Evolutionary conservation across 2,888 invertebrate species (phyloP).

Genomic region (Molorchus minor): DNA sequence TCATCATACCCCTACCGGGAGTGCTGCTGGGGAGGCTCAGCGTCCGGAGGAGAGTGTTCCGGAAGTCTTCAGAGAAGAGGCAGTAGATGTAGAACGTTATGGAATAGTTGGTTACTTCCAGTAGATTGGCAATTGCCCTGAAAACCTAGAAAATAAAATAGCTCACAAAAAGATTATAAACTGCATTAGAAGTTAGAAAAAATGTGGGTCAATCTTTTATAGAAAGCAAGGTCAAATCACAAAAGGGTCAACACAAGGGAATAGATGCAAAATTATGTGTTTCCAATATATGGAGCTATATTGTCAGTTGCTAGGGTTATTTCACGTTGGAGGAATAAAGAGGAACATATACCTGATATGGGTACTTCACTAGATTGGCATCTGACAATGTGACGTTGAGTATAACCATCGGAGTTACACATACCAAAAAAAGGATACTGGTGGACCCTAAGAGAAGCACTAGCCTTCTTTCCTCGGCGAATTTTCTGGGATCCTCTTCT

Average conservation of each 20-base stretch:
- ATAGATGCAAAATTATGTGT: too few species aligned
- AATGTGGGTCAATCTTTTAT: too few species aligned
- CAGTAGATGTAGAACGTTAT: constrained; percentile 83
- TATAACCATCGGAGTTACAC: constrained; percentile 77
- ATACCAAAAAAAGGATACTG: constrained; percentile 73
- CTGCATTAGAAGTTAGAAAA: too few species aligned
- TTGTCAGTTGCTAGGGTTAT: too few species aligned
- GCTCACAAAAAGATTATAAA: too few species aligned
- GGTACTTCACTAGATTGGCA: constrained; percentile 68
- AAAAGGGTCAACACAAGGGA: too few species aligned
- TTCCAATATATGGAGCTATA: too few species aligned
- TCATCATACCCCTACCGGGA: constrained; percentile 52
- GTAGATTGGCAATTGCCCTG: constrained; percentile 75
- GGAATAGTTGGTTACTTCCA: constrained; percentile 80
- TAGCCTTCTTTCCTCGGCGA: constrained; percentile 73
- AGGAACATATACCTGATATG: constrained; percentile 76
- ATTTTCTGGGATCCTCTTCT: constrained; percentile 72
- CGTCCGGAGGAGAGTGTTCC: constrained; percentile 74
- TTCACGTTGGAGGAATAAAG: too few species aligned
- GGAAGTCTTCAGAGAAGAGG: constrained; percentile 79
- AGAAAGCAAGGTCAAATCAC: too few species aligned
- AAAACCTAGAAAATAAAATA: constrained; percentile 67
- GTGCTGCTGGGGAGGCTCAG: constrained; percentile 68
- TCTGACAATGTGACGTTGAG: constrained; percentile 74
- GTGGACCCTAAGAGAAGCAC: constrained; percentile 73